phyloP scores from a whole-genome alignment of 1,140 invertebrate species.

The Aphelinus atriplicis region DNA sequence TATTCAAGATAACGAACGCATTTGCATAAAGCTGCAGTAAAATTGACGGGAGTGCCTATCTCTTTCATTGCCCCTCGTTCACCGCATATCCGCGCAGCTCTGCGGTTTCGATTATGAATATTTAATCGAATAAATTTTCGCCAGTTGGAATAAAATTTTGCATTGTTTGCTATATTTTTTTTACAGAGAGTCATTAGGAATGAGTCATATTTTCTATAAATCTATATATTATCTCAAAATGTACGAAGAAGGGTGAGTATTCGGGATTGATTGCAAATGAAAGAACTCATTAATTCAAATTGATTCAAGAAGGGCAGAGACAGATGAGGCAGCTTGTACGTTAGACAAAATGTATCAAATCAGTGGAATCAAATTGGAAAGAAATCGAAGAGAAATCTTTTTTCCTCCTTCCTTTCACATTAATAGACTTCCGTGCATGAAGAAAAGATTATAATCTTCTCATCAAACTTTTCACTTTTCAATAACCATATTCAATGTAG shows the following conservation, averaged over 20 bases:
- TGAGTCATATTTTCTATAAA: too few relatives aligned
- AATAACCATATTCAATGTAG: slow-evolving; percentile 33
- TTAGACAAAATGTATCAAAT: too few relatives aligned
- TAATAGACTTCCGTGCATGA: too few relatives aligned
- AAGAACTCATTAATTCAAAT: too few relatives aligned
- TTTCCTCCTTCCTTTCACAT: not conserved
- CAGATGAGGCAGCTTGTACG: too few relatives aligned
- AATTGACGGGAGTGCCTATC: not conserved
- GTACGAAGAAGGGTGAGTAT: too few relatives aligned
- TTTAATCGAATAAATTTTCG: slow-evolving; percentile 19
- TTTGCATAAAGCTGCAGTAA: slow-evolving; percentile 27
- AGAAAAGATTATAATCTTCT: slow-evolving; percentile 21
- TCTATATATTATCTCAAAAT: too few relatives aligned
- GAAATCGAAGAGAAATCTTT: slow-evolving; percentile 11
- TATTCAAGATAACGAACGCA: slow-evolving; percentile 15
- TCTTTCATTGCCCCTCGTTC: not conserved
- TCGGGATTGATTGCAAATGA: too few relatives aligned
- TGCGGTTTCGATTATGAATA: slow-evolving; percentile 20
- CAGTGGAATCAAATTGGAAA: too few relatives aligned
- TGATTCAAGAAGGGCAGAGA: too few relatives aligned
- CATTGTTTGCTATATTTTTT: too few relatives aligned
- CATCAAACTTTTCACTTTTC: slow-evolving; percentile 33
- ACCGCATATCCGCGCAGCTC: not conserved
- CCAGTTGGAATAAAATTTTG: not conserved
- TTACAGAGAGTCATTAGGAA: too few relatives aligned